phyloP scores from a whole-genome alignment of 2,113 vertebrate species.

The Muntiacus reevesi region DNA sequence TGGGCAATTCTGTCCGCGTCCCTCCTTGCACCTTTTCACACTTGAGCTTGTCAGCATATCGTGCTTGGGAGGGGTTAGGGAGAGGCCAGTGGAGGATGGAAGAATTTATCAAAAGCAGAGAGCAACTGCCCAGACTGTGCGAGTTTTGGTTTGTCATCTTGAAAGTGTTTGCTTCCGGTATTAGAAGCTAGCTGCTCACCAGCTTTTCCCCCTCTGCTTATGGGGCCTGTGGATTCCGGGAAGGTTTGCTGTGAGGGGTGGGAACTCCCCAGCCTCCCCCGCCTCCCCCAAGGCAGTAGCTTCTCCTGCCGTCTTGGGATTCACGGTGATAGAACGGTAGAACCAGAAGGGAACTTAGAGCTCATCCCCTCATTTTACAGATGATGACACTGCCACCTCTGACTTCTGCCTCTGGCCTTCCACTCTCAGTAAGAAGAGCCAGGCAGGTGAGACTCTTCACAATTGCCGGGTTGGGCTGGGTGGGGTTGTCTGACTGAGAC shows the following conservation, averaged over 20 bases:
- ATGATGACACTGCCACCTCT: conserved; percentile 73
- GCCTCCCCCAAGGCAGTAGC: not conserved
- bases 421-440: conserved; percentile 75
- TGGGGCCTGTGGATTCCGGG: conserved; percentile 42
- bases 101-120: conserved; percentile 20
- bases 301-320: conserved; percentile 34
- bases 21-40: not conserved
- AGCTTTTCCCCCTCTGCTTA: conserved; percentile 15
- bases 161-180: conserved; percentile 57
- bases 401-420: conserved; percentile 76
- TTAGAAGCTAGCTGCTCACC: conserved; percentile 7
- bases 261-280: not conserved
- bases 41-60: not conserved
- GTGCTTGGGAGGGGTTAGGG: not conserved
- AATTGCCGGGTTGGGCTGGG: conserved; percentile 61
- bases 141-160: conserved; percentile 56
- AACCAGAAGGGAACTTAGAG: conserved; percentile 73
- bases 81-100: not conserved
- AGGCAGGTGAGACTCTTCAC: conserved; percentile 75
- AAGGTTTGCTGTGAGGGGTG: not conserved
- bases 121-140: not conserved
- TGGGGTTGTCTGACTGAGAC: conserved; percentile 34
- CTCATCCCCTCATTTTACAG: conserved; percentile 72
- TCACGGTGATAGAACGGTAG: conserved; percentile 38
- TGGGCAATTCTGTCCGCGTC: not conserved